These are phyloP conservation scores for Nyctalus aviator DNA, from an alignment of 2,797 vertebrate species.

Conservation along the genomic window DNA sequence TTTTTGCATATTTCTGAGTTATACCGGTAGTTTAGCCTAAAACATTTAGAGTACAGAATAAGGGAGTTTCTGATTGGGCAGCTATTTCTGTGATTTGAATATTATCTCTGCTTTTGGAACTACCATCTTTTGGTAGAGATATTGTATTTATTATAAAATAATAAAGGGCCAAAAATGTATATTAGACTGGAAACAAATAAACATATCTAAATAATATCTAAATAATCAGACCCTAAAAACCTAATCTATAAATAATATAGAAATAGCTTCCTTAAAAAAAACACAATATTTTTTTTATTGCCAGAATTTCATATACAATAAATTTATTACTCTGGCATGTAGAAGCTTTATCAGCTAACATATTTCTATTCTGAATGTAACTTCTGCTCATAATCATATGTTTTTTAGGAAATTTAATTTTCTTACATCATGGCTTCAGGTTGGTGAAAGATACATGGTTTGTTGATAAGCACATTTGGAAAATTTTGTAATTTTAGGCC, in stretches of 20 bases:
- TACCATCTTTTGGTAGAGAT: background rate
- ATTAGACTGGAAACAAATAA: background rate
- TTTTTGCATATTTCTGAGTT: background rate
- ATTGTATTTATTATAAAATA: background rate
- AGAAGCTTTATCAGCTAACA: conserved; percentile 37
- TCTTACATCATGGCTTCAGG: conserved; percentile 31
- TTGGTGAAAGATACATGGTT: conserved; percentile 43
- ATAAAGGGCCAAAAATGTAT: background rate
- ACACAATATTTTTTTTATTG: background rate
- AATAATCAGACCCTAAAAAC: conserved; percentile 36
- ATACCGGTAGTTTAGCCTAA: background rate
- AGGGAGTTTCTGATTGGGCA: background rate
- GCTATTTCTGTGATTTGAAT: background rate
- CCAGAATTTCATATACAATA: conserved; percentile 37
- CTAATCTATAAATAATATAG: conserved; percentile 35
- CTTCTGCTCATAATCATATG: conserved; percentile 48
- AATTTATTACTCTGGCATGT: background rate
- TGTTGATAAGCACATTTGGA: conserved; percentile 61
- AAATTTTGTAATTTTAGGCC: conserved; percentile 54
- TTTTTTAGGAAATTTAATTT: conserved; percentile 65
- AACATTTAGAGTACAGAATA: background rate
- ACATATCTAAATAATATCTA: background rate
- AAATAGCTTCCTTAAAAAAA: background rate
- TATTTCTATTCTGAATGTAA: conserved; percentile 55
- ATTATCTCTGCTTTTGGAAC: background rate